phyloP scores from a whole-genome alignment of 2,113 vertebrate species.

The Corvus cornix region DNA sequence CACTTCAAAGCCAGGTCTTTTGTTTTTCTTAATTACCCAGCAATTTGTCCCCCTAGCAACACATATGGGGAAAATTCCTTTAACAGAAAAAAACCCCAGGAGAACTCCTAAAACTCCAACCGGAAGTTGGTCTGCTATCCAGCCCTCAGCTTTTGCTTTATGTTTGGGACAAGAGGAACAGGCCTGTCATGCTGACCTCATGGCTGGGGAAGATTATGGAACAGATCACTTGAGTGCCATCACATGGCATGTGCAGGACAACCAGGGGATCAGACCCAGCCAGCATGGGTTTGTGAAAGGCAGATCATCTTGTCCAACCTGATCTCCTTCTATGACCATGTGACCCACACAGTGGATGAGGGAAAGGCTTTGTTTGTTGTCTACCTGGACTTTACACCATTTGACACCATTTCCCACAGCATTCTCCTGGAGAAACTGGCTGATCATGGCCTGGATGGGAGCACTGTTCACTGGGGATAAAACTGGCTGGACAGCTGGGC shows the following conservation, averaged over 20 bases:
- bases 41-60: too few relatives aligned
- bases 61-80: too few relatives aligned
- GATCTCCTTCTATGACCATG: background rate
- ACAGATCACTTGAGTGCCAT: background rate
- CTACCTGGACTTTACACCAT: background rate
- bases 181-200: background rate
- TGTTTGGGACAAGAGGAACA: background rate
- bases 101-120: too few relatives aligned
- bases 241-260: background rate
- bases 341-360: background rate
- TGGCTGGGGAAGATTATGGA: background rate
- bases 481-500: background rate
- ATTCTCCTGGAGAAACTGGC: background rate
- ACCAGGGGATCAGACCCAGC: background rate
- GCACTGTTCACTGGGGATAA: background rate
- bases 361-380: background rate
- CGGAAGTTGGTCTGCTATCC: background rate
- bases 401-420: background rate
- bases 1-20: too few relatives aligned
- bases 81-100: too few relatives aligned
- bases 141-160: background rate
- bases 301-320: background rate
- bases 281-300: background rate
- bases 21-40: too few relatives aligned
- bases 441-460: background rate